Conservation (phyloP, 2,113 vertebrate genomes). For the Athene cunicularia region DNA sequence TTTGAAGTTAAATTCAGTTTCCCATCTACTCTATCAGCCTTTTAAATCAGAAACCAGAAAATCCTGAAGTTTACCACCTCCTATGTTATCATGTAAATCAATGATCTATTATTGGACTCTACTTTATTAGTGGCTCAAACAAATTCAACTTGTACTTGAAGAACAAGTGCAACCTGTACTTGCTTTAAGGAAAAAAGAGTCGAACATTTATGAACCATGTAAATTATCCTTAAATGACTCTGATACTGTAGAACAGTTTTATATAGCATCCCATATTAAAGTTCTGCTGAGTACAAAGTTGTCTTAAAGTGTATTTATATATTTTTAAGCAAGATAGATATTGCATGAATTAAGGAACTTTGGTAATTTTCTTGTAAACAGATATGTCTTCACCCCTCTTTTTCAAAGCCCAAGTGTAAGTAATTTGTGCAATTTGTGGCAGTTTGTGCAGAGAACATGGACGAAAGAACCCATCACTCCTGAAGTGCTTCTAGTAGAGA, state of each 20-base stretch:
- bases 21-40: neutral
- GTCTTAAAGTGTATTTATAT: neutral
- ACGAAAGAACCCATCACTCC: neutral
- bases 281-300: neutral
- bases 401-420: neutral
- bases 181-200: neutral
- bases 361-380: neutral
- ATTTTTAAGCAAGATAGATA: neutral
- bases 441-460: neutral
- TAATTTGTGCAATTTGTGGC: neutral
- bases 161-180: conserved; percentile 15
- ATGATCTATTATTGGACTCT: neutral
- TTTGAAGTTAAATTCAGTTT: conserved; percentile 12
- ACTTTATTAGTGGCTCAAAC: neutral
- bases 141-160: neutral
- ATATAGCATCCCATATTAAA: neutral
- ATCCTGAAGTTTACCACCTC: neutral
- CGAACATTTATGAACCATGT: neutral
- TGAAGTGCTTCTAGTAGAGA: neutral
- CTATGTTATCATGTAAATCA: neutral
- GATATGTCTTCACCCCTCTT: neutral
- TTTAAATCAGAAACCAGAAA: conserved; percentile 2
- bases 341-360: neutral
- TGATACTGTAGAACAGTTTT: neutral
- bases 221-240: neutral